Conservation (phyloP, 2,797 vertebrate genomes). For the Pipistrellus nathusii region DNA sequence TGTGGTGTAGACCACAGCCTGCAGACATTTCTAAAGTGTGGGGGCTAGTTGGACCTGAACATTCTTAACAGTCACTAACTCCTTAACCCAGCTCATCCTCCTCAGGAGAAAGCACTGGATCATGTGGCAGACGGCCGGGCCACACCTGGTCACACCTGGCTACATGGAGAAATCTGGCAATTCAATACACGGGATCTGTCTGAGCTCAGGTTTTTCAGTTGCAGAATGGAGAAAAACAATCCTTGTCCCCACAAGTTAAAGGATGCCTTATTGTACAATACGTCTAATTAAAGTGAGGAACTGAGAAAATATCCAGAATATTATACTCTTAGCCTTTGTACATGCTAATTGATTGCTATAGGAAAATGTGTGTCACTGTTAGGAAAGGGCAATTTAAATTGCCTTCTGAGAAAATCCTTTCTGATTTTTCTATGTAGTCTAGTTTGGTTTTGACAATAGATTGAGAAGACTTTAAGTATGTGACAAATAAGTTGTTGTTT, state of each 20-base stretch:
- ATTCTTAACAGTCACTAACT: not conserved
- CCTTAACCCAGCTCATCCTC: not conserved
- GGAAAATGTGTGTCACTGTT: not conserved
- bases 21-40: not conserved
- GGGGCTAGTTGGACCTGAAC: not conserved
- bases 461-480: not conserved
- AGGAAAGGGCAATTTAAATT: conserved; percentile 10
- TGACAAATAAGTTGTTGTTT: not conserved
- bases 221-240: not conserved
- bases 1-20: not conserved
- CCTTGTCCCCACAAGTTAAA: not conserved
- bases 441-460: not conserved
- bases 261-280: not conserved
- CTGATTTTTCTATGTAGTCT: not conserved
- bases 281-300: not conserved
- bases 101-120: not conserved
- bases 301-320: not conserved
- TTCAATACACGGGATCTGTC: not conserved
- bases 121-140: not conserved
- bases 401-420: not conserved
- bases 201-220: not conserved
- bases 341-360: not conserved
- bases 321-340: not conserved
- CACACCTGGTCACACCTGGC: not conserved
- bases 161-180: not conserved